A percentile compares a stretch with the other conserved stretches of the same genome.
Conservation (phyloP, 2,113 vertebrate genomes). For the Hoplias malabaricus region DNA sequence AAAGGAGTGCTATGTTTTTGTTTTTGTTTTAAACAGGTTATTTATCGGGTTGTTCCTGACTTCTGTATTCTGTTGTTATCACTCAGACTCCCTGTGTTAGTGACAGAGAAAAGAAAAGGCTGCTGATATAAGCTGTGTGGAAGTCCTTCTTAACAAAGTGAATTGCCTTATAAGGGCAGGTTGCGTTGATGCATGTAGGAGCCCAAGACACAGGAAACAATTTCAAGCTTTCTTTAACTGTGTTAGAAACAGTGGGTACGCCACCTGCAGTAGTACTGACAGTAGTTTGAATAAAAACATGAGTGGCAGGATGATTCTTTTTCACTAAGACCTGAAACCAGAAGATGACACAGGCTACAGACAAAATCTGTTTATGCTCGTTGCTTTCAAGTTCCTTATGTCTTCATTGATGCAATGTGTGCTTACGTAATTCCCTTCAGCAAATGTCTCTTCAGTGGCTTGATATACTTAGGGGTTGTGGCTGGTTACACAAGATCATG, state of each 20-base stretch:
- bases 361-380: constrained; percentile 44
- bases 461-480: constrained; percentile 1
- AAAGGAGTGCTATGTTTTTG: too few species aligned
- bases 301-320: neutral
- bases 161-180: constrained; percentile 82
- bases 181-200: constrained; percentile 62
- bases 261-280: neutral
- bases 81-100: too few species aligned
- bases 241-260: neutral
- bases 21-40: too few species aligned
- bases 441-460: neutral
- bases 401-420: constrained; percentile 57
- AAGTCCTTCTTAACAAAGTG: constrained; percentile 3
- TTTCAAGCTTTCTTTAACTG: constrained; percentile 19
- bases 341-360: neutral
- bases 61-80: too few species aligned
- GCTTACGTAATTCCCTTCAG: constrained; percentile 27
- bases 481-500: neutral
- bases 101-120: neutral
- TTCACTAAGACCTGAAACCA: constrained; percentile 41
- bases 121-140: neutral
- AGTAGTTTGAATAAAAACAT: neutral
- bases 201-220: constrained; percentile 58
- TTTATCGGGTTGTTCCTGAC: too few species aligned
- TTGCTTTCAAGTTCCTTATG: constrained; percentile 39